Evolutionary conservation across 2,888 invertebrate genomes (phyloP), one percentile per base, ranked within the genome.

Genomic region (Bombylius discolor): DNA sequence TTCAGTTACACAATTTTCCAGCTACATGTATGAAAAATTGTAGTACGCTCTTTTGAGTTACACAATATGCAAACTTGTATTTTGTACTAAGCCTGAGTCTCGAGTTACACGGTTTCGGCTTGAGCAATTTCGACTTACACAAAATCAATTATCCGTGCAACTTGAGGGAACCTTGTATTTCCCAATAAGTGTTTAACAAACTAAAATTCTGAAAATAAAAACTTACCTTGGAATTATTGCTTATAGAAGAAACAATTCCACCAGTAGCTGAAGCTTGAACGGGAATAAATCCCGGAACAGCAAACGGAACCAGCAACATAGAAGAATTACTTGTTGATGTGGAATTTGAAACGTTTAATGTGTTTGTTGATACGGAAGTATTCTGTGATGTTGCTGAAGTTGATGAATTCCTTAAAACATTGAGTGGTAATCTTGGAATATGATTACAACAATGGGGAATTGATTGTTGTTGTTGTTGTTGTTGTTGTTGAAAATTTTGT

Each of bases 261-360:
- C 34, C 52, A 52, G 45, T 52, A 14, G 53, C 44, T 39, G 51
- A 31, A 36, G 53, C n/a, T 59, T 62, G 64, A 51, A 64, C 57
- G 60, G 64, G 64, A 59, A 62, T 61, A 57, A 63, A 65, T 51
- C 66, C 64, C 58, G 68, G 67, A 48, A 69, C 49, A 33, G 67
- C 66, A 47, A 70, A 67, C 32, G 70, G 70, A 53, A 70, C 59
- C 53, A 70, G 60, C 11, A 68, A 57, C 70, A 70, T 68, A 49
- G 63, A 60, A 55, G 62, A 57, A 66, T 65, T 65, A 61, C 59
- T 63, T 50, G 53, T 55, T 47, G 60, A 42, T 55, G 61, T 53
- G 51, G 4, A 31, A 49, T 14, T 31, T 6, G 12, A 44, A 46
- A 12, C 34, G 34, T 34, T 11, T 46, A 13, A 14, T 32, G n/a